Percentiles rank a stretch among this genome's conserved stretches.
phyloP scores from a whole-genome alignment of 2,113 vertebrate genomes.

The Archocentrus centrarchus region DNA sequence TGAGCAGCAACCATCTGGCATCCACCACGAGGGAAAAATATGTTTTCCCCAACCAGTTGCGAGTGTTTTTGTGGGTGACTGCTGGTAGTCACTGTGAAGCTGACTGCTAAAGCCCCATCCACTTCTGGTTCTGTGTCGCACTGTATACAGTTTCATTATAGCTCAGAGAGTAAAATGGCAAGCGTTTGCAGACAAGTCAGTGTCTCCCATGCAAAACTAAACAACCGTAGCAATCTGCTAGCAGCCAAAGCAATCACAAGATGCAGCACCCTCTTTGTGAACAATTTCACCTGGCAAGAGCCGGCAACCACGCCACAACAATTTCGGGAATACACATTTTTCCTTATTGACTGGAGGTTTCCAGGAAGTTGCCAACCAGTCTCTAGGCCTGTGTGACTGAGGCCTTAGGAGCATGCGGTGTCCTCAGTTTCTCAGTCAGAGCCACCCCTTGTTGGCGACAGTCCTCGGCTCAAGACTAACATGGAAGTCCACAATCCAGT shows the following conservation, averaged over 20 bases:
- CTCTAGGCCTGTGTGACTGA: background rate
- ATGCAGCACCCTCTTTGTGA: background rate
- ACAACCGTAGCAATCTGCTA: background rate
- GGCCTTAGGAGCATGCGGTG: background rate
- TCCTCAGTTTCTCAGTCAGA: background rate
- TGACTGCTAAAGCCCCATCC: background rate
- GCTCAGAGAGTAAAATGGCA: background rate
- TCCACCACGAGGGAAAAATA: background rate
- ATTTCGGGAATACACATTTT: background rate
- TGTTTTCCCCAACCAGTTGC: background rate
- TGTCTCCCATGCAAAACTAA: background rate
- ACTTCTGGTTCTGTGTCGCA: no score
- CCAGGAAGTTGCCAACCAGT: background rate
- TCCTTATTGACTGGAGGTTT: background rate
- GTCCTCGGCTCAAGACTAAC: background rate
- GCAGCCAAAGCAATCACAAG: background rate
- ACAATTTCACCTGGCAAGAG: background rate
- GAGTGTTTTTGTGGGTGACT: background rate
- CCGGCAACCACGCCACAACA: background rate
- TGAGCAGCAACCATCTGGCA: background rate
- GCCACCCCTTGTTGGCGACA: background rate
- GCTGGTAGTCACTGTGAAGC: background rate
- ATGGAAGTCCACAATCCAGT: background rate
- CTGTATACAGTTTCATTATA: background rate
- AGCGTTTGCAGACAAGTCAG: background rate